Base-by-base conservation (phyloP, 2,113 vertebrate species). In the Pterocles orientalis region DNA sequence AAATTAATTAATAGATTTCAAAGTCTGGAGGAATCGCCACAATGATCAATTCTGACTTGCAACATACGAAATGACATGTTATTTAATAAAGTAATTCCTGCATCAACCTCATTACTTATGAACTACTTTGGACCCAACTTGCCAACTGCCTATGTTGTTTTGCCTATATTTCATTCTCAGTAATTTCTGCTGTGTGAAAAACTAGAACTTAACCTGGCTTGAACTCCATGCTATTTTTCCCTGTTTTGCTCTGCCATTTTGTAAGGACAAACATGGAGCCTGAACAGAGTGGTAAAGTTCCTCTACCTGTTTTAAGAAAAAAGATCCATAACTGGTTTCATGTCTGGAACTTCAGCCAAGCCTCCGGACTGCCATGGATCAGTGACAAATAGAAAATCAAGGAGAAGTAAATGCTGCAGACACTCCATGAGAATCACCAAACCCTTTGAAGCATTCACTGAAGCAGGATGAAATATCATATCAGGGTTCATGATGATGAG, bases 321-420 rank as follows among this genome's bases (percentile, higher is more conserved):
- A 62, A 56, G 28, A 54, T 8, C 8, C 33, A 43, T 9, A 28
- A 39, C 45, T 33, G 13, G 53, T 70, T 31, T 43, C 1, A 57
- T 8, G 5, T 66, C 47, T 75, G 47, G 56, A 82, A 53, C 18
- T 88, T 39, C 73, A 85, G 41, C 36, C 86, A 83, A 56, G 20
- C 26, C 14, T 77, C 10, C 34, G 86, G 71, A 25, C 8, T 80
- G 19, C 25, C 54, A 64, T 15, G 13, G 23, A 86, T 14, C 48
- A 34, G 43, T 8, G 23, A 53, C 26, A 81, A 77, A 33, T 53
- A 54, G 48, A 53, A 14, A 77, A 48, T 12, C 60, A 50, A 80
- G 20, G 34, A 0, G 0, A 83, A 83, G 20, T 12, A 57, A 77
- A 6, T 17, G 29, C 53, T 65, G 24, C 34, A 86, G n/a, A 48